Evolutionary conservation across 2,888 invertebrate genomes (phyloP), one percentile per base, ranked within the genome.

Genomic region (Nymphalis polychloros): DNA sequence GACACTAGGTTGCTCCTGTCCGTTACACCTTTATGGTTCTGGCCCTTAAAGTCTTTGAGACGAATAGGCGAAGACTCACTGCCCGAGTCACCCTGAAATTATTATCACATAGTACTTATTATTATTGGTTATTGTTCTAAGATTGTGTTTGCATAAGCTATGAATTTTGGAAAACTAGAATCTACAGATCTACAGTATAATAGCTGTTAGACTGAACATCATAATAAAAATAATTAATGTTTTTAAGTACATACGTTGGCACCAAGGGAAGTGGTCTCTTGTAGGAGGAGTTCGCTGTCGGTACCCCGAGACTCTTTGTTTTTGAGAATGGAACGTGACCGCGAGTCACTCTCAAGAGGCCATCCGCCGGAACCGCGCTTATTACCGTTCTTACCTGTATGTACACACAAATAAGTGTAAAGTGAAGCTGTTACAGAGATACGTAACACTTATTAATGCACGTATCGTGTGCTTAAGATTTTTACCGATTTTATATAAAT

Each of bases 51-150:
- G 83, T 91, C 92, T 83, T 91, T 91, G 77, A 92, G 84, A 79
- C 93, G 87, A 75, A 93, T 91, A 70, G 95, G 94, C 84, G 95
- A 94, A 81, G 94, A 94, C 86, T 95, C 94, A 86, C 94, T 94
- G 79, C 94, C 94, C 75, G 94, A 94, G 88, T 95, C 95, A 80
- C 94, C 94, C 94, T 94, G 85, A 19, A 87, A 79, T 8, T 61
- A 61, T 23, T 61, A n/a, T 31, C 27, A 31, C 6, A 57, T n/a
- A 19, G 41, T 57, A 23, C 23, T 23, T 1, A 23, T 23, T 23
- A 41, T 41, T 13, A 41, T 41, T 10, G 3, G 19, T n/a, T 49
- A 49, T 16, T 41, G 41, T 13, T 2, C 13, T 13, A 10, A 41
- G 41, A 41, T 41, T 13, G 41, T 13, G 0, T 41, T 41, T 41